Percentiles rank a stretch among this genome's conserved stretches.
phyloP scores from a whole-genome alignment of 2,888 invertebrate genomes.

The Andrena praecox region DNA sequence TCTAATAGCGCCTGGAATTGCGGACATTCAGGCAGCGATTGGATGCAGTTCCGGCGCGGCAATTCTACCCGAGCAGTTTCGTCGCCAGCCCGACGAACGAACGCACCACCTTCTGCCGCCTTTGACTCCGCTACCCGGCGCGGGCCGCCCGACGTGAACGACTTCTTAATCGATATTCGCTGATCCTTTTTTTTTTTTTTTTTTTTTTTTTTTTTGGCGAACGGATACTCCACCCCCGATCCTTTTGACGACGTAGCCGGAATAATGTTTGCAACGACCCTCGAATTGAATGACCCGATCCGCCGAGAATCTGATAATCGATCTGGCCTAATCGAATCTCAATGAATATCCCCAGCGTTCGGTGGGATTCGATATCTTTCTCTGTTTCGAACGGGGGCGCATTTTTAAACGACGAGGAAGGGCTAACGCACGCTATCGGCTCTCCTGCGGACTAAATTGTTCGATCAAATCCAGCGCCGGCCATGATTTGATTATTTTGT shows the following conservation, averaged over 20 bases:
- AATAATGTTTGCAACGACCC: conserved; percentile 42
- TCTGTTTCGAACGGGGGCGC: neutral
- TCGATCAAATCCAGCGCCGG: too few relatives aligned
- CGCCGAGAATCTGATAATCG: conserved; percentile 32
- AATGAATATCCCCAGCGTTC: neutral
- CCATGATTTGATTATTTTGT: too few relatives aligned
- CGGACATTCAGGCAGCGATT: conserved; percentile 79
- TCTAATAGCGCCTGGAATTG: conserved; percentile 78
- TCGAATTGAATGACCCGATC: conserved; percentile 16
- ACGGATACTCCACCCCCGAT: conserved; percentile 30
- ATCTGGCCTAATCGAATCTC: conserved; percentile 8
- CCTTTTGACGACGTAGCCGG: conserved; percentile 31
- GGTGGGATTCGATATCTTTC: neutral
- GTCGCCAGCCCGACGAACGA: conserved; percentile 36
- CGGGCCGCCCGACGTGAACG: conserved; percentile 67
- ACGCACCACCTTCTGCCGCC: conserved; percentile 42
- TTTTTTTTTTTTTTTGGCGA: conserved; percentile 34
- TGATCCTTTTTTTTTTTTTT: conserved; percentile 58
- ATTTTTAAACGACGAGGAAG: neutral
- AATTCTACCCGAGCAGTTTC: conserved; percentile 71
- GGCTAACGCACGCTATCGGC: neutral
- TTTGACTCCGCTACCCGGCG: conserved; percentile 60
- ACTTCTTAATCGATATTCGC: conserved; percentile 79
- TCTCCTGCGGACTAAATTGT: too few relatives aligned
- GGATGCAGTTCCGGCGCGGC: conserved; percentile 76